Conservation (phyloP, 2,113 vertebrate genomes). For the Onychostruthus taczanowskii region DNA sequence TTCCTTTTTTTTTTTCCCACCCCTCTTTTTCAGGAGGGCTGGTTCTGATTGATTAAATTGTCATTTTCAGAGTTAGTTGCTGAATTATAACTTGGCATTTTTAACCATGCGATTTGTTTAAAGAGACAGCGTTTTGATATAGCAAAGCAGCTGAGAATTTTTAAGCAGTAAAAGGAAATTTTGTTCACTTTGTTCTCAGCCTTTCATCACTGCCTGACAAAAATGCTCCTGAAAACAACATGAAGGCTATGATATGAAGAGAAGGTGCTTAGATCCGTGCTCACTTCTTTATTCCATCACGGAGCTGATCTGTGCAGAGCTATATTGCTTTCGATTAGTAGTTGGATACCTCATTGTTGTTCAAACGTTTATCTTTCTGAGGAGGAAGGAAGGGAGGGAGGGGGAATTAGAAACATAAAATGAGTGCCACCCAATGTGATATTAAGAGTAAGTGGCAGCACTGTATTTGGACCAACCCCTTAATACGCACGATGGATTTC, state of each 20-base stretch:
- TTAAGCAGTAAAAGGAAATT: slow-evolving; percentile 40
- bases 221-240: slow-evolving; percentile 49
- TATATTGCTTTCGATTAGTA: neutral
- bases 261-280: neutral
- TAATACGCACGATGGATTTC: neutral
- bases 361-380: neutral
- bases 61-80: slow-evolving; percentile 63
- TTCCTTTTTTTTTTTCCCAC: neutral
- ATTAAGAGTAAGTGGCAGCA: neutral
- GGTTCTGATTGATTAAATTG: slow-evolving; percentile 73
- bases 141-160: slow-evolving; percentile 58
- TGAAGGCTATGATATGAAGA: neutral
- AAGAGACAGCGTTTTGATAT: slow-evolving; percentile 55
- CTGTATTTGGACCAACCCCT: neutral
- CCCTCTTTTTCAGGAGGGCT: slow-evolving; percentile 20
- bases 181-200: slow-evolving; percentile 53
- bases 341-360: neutral
- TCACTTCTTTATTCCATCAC: neutral
- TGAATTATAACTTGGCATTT: slow-evolving; percentile 65
- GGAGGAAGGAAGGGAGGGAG: neutral
- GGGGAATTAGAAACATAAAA: neutral
- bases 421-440: neutral
- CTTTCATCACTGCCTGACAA: slow-evolving; percentile 48
- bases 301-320: neutral
- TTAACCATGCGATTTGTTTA: slow-evolving; percentile 65